Evolutionary conservation across 2,888 invertebrate genomes (phyloP).

Genomic region (Drosophila multiciliata): DNA sequence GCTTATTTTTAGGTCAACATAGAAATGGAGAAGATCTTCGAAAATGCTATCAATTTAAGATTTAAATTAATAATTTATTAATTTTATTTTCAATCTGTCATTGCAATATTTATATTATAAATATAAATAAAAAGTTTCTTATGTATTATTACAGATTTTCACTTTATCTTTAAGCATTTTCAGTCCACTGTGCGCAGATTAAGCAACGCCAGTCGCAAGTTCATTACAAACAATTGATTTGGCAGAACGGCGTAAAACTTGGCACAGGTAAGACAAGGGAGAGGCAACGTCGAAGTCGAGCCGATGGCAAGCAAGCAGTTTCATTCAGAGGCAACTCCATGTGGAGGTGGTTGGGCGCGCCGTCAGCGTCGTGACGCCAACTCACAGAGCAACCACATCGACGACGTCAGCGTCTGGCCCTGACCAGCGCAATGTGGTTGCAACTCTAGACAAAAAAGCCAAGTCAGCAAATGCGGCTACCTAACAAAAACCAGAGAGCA

Average conservation of each 20-base stretch:
- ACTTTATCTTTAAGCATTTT: slow-evolving; percentile 4
- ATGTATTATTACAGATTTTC: neutral
- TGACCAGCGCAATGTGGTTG: slow-evolving; percentile 81
- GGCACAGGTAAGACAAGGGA: slow-evolving; percentile 66
- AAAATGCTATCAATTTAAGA: neutral
- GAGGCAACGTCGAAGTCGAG: slow-evolving; percentile 1
- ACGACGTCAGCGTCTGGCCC: slow-evolving; percentile 57
- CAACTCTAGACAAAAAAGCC: slow-evolving; percentile 78
- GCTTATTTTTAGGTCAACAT: neutral
- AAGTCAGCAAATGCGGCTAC: slow-evolving; percentile 76
- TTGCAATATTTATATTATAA: too few species aligned
- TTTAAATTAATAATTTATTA: neutral
- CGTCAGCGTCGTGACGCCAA: slow-evolving; percentile 44
- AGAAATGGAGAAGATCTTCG: neutral
- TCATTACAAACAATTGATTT: slow-evolving; percentile 81
- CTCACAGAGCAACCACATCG: slow-evolving; percentile 43
- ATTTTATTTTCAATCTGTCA: neutral
- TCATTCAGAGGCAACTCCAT: slow-evolving; percentile 26
- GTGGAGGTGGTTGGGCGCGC: slow-evolving; percentile 16
- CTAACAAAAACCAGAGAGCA: slow-evolving; percentile 37
- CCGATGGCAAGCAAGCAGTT: slow-evolving; percentile 8
- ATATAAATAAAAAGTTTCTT: neutral
- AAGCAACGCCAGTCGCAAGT: slow-evolving; percentile 61
- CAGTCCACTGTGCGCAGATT: slow-evolving; percentile 43
- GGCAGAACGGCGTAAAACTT: slow-evolving; percentile 77